Percentiles rank a stretch among this genome's conserved stretches.
Conservation (phyloP, 2,888 invertebrate genomes). For the Pandemis heparana region DNA sequence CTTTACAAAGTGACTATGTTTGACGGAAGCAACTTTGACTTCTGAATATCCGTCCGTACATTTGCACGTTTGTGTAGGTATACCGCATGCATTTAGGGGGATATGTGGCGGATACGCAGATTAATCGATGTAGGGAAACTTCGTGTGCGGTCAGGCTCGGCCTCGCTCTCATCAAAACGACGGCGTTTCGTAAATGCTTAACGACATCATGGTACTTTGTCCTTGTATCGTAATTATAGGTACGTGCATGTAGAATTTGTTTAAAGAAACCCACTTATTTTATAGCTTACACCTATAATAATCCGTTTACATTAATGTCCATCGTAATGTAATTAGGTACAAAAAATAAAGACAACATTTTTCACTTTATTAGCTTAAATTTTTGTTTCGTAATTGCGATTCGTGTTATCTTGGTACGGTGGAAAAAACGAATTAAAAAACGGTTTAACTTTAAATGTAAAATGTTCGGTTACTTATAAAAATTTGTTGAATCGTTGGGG, state of each 20-base stretch:
- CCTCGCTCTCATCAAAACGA: constrained; percentile 27
- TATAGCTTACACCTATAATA: too few relatives aligned
- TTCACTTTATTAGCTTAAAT: background rate
- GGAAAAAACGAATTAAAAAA: background rate
- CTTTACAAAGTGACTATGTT: background rate
- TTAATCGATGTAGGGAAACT: constrained; percentile 38
- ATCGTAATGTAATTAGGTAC: too few relatives aligned
- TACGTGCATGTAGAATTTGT: background rate
- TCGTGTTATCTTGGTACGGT: background rate
- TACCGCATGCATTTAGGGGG: constrained; percentile 6
- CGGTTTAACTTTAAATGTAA: background rate
- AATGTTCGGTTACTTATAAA: background rate
- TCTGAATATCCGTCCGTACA: background rate
- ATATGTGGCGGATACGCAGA: constrained; percentile 22
- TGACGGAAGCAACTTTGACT: background rate
- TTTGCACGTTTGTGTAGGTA: background rate
- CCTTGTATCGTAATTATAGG: background rate
- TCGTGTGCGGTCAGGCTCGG: constrained; percentile 17
- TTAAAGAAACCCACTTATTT: background rate
- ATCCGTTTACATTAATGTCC: too few relatives aligned
- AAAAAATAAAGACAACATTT: too few relatives aligned
- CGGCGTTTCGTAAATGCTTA: constrained; percentile 22
- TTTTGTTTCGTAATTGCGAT: background rate
- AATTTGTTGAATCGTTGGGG: background rate
- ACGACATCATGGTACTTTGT: constrained; percentile 11